Evolutionary conservation across 2,888 invertebrate genomes (phyloP), one percentile per base, ranked within the genome.

Genomic region (Agrochola lota): DNA sequence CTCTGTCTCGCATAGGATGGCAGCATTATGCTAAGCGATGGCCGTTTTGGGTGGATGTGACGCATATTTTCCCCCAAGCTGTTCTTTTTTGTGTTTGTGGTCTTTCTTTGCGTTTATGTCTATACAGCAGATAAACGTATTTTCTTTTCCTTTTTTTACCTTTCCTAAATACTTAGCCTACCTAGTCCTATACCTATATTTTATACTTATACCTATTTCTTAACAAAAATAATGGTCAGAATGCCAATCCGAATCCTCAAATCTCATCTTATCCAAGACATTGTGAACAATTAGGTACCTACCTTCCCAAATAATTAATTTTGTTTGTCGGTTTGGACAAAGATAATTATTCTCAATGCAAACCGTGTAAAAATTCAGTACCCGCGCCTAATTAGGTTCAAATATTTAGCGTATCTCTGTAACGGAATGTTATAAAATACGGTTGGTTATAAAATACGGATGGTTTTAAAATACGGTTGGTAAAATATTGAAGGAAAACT

Each of bases 301-400:
- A 67, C 2, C 20, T 30, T 9, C 1, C 20, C 12, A 78, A 78
- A 74, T 83, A 71, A 77, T 74, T 72, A 40, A 57, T 49, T 79
- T 71, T 26, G 52, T 68, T 49, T 59, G 52, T 62, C 55, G 60
- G 77, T 66, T 66, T 67, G 64, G 64, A 71, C 71, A 73, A 81
- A 81, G 78, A 40, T 15, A 75, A 85, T 86, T 73, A 78, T 74
- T 74, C 60, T 64, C 59, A 77, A 70, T n/a, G 70, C 69, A 82
- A 82, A 76, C 79, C 78, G 73, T 68, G 60, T 49, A 72, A 74
- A 57, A 30, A 68, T 74, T 75, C 23, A 23, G 66, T 80, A 55
- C 63, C 74, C 26, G 43, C 62, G 60, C 77, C 71, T 88, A 86
- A 88, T 88, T 87, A 87, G 72, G 77, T 85, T 71, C 79, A 85